phyloP scores from a whole-genome alignment of 2,888 invertebrate species.

The Apoda limacodes region DNA sequence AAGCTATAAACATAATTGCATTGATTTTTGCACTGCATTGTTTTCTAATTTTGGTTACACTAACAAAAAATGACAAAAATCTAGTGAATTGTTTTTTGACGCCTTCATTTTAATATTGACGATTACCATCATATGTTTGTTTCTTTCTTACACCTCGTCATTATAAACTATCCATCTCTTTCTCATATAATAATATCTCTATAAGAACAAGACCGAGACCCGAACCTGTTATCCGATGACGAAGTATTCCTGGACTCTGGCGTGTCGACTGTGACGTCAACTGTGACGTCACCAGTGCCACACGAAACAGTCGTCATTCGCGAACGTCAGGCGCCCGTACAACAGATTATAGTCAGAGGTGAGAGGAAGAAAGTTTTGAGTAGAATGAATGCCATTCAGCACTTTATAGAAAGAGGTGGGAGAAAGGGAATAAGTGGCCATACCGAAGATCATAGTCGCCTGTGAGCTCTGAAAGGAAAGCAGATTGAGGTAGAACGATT shows the following conservation, averaged over 20 bases:
- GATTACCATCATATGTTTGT: not conserved
- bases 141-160: slow-evolving; percentile 4
- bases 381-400: too few species aligned
- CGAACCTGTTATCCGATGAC: slow-evolving; percentile 45
- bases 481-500: too few species aligned
- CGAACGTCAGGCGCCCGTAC: slow-evolving; percentile 23
- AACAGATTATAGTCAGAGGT: slow-evolving; percentile 36
- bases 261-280: slow-evolving; percentile 35
- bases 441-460: not conserved
- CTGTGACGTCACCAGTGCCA: slow-evolving; percentile 27
- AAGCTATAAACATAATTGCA: too few species aligned
- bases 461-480: too few species aligned
- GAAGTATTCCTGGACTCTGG: slow-evolving; percentile 51
- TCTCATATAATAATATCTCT: too few species aligned
- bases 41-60: too few species aligned
- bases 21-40: too few species aligned
- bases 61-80: too few species aligned
- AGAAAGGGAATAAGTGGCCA: not conserved
- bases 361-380: slow-evolving; percentile 15
- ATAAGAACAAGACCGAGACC: slow-evolving; percentile 28
- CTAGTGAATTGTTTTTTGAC: too few species aligned
- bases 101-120: not conserved
- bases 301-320: slow-evolving; percentile 23
- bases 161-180: too few species aligned
- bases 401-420: too few species aligned